A percentile compares a stretch with the other conserved stretches of the same genome.
These are phyloP conservation scores for Liolophura sinensis DNA, from an alignment of 1,140 invertebrate species.

Conservation along the genomic window DNA sequence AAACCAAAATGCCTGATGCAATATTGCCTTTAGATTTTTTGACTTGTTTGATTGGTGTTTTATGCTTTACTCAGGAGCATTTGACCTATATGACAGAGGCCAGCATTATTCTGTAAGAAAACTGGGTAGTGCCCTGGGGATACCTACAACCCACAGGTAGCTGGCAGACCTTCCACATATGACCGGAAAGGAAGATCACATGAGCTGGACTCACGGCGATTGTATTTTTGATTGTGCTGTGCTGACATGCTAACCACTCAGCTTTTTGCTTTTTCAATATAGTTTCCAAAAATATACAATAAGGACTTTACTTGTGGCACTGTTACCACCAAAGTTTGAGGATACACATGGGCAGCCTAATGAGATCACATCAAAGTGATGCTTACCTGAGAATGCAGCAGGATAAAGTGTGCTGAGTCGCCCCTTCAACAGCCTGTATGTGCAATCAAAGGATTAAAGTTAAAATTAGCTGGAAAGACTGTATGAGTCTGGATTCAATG, in stretches of 20 bases:
- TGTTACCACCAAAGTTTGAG: background rate
- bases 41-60: too few species aligned
- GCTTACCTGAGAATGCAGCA: constrained; percentile 68
- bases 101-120: too few species aligned
- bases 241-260: background rate
- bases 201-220: too few species aligned
- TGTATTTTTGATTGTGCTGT: background rate
- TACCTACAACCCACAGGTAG: too few species aligned
- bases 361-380: background rate
- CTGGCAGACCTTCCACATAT: too few species aligned
- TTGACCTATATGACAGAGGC: too few species aligned
- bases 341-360: background rate
- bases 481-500: background rate
- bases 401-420: constrained; percentile 85
- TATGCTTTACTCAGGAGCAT: too few species aligned
- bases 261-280: background rate
- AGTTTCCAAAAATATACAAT: background rate
- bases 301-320: background rate
- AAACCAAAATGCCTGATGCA: too few species aligned
- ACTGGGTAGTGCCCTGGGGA: too few species aligned
- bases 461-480: background rate
- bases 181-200: too few species aligned
- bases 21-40: too few species aligned
- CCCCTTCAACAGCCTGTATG: constrained; percentile 66
- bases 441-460: constrained; percentile 6